These are phyloP conservation scores for Cyclura pinguis DNA, from an alignment of 2,797 vertebrate genomes.

Conservation along the genomic window DNA sequence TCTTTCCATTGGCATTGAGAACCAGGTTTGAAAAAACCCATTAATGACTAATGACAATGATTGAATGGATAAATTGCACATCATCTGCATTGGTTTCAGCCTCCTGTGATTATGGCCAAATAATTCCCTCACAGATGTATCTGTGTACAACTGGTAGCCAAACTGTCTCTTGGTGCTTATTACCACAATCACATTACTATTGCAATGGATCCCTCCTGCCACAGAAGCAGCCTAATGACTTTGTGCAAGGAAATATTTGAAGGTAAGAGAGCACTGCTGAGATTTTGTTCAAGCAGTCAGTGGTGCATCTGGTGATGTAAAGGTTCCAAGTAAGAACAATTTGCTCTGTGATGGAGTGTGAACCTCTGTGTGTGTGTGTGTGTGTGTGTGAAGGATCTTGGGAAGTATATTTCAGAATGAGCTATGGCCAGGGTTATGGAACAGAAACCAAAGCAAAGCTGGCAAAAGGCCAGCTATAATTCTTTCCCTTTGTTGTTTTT, in stretches of 20 bases:
- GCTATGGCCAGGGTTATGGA: not conserved
- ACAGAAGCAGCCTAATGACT: slow-evolving; percentile 44
- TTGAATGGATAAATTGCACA: slow-evolving; percentile 55
- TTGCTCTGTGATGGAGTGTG: not conserved
- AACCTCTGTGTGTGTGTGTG: not conserved
- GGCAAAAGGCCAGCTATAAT: not conserved
- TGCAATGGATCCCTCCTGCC: slow-evolving; percentile 34
- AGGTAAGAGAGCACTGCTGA: slow-evolving; percentile 19
- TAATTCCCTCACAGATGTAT: slow-evolving; percentile 5
- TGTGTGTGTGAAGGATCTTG: too few species aligned
- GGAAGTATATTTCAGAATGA: too few species aligned
- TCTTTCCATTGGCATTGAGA: not conserved
- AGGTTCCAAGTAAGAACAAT: slow-evolving; percentile 24
- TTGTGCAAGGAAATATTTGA: slow-evolving; percentile 28
- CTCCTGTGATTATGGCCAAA: slow-evolving; percentile 39
- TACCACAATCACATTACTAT: slow-evolving; percentile 53
- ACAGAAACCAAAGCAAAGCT: not conserved
- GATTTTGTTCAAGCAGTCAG: slow-evolving; percentile 31
- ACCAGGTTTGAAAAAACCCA: slow-evolving; percentile 57
- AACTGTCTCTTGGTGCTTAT: slow-evolving; percentile 38
- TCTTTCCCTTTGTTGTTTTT: not conserved
- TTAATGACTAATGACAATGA: slow-evolving; percentile 26
- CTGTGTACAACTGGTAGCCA: slow-evolving; percentile 48
- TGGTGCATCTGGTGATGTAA: not conserved
- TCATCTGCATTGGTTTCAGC: slow-evolving; percentile 47